phyloP scores from a whole-genome alignment of 1,140 invertebrate genomes.

The Araneus ventricosus region DNA sequence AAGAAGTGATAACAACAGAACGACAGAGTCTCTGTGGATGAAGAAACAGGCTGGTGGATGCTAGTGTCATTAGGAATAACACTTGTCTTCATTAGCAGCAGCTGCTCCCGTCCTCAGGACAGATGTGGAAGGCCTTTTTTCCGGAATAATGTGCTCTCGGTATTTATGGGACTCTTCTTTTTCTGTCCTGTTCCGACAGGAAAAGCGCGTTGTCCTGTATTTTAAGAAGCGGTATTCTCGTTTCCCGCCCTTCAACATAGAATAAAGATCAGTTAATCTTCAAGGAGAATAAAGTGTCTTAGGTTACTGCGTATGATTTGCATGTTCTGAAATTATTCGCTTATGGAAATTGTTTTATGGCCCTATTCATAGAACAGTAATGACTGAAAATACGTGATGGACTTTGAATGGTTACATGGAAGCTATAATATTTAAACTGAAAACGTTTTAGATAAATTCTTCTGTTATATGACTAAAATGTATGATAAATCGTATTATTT shows the following conservation, averaged over 20 bases:
- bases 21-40: neutral
- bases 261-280: no score
- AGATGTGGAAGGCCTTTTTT: constrained; percentile 24
- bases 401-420: no score
- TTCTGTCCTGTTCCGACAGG: neutral
- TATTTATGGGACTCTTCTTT: constrained; percentile 33
- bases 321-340: no score
- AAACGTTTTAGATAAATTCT: no score
- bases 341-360: no score
- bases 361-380: no score
- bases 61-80: constrained; percentile 54
- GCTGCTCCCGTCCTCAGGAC: constrained; percentile 28
- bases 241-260: neutral
- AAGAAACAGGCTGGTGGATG: neutral
- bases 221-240: neutral
- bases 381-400: no score
- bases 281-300: no score
- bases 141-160: constrained; percentile 1
- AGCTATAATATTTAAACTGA: no score
- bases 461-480: no score
- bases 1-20: neutral
- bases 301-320: no score
- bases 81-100: constrained; percentile 64
- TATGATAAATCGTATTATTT: no score
- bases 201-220: neutral